Evolutionary conservation across 2,113 vertebrate genomes (phyloP).

Genomic region (Recurvirostra avosetta): DNA sequence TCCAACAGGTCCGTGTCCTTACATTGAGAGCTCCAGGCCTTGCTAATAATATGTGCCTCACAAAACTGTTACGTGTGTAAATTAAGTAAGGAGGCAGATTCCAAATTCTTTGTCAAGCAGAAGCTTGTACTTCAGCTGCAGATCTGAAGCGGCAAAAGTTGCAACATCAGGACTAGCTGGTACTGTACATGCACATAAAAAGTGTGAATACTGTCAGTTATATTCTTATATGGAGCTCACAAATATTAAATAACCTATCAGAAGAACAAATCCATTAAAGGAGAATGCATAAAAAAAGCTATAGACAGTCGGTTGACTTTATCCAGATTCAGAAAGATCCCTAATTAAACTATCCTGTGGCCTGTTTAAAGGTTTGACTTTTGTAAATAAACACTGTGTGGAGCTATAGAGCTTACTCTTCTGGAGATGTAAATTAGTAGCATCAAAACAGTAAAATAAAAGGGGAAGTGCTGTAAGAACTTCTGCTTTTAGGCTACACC

Average conservation of each 20-base stretch:
- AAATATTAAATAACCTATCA: background rate
- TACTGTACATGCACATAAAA: background rate
- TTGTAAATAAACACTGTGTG: constrained; percentile 1
- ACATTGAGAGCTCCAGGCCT: too few relatives aligned
- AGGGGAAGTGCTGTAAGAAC: background rate
- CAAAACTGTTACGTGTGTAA: background rate
- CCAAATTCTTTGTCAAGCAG: background rate
- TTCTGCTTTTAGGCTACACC: background rate
- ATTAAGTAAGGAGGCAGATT: background rate
- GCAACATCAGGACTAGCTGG: background rate
- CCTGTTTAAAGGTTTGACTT: background rate
- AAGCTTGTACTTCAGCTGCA: background rate
- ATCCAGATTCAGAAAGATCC: background rate
- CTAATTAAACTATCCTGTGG: background rate
- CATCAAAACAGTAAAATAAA: background rate
- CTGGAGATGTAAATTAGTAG: background rate
- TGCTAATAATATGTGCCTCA: background rate
- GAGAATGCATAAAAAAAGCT: background rate
- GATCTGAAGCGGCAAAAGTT: background rate
- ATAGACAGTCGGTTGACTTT: background rate
- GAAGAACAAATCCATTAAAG: background rate
- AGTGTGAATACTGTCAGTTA: background rate
- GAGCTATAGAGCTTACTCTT: constrained; percentile 30
- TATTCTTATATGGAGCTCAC: background rate
- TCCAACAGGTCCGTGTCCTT: too few relatives aligned